Base-by-base conservation (phyloP, 1,140 invertebrate genomes). In the Drosophila bipectinata region DNA sequence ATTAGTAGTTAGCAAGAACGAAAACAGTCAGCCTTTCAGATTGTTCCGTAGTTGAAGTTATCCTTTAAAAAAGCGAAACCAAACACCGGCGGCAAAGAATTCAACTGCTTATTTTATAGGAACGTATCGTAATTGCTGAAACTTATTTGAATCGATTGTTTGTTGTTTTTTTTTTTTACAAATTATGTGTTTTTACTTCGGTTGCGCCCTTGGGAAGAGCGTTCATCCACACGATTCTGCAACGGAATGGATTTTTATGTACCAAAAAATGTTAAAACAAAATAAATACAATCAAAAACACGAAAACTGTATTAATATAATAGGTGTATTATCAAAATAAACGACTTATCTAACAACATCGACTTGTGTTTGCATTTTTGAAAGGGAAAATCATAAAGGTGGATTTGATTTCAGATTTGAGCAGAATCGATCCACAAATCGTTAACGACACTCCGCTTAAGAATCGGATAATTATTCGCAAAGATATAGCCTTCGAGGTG, bases 91-190 rank as follows among this genome's bases (percentile, higher is more conserved):
- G 10, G 10, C 34, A 77, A 74, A 60, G 45, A 34, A 63, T 58
- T 64, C 49, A 59, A 37, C 32, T 28, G 47, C 57, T 48, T 58
- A 69, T 74, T 74, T 51, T 71, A 67, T 75, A 79, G 74, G 60
- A 41, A 77, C 32, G 78, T 87, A 87, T 87, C 82, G 79, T 88
- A 88, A 88, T 87, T 87, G 82, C 82, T 87, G 82, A 87, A 85
- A 66, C 74, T 78, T 88, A 63, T 72, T 82, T 56, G 26, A 57
- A 64, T 60, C 54, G 48, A 72, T 56, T 69, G 51, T 52, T 64
- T 62, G 71, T 67, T 76, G 52, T 72, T 67, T 74, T 44, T 56
- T 71, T 62, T 63, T 15, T 15, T 15, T 15, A n/a, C n/a, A 37
- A 75, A 48, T 54, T 44, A n/a, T 34, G 9, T 77, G 51, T 60